Conservation (phyloP, 2,888 invertebrate species). For the Allolobophora icterica region DNA sequence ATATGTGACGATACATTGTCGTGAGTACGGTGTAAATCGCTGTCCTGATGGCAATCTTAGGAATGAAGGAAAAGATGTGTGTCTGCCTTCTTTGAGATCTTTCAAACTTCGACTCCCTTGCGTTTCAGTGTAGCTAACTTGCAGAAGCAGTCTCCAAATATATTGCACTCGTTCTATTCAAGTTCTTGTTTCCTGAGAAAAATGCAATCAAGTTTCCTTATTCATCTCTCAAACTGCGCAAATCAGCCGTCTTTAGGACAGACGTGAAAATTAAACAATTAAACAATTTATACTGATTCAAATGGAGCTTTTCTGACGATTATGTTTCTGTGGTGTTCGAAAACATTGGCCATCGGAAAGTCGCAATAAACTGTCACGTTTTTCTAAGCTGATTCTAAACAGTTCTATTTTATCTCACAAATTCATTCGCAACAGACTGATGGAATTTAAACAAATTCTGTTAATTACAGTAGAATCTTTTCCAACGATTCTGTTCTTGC, state of each 20-base stretch:
- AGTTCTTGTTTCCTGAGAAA: not conserved
- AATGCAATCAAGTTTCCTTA: not conserved
- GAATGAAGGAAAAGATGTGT: not conserved
- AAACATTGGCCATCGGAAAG: not conserved
- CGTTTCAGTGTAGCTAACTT: not conserved
- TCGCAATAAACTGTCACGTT: not conserved
- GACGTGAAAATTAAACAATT: not conserved
- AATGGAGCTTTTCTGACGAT: not conserved
- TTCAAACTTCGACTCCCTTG: not conserved
- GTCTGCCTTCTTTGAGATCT: not conserved
- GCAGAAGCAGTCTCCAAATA: not conserved
- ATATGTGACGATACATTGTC: not conserved
- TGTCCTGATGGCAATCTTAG: not conserved
- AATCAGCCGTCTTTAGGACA: not conserved
- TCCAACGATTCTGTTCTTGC: not conserved
- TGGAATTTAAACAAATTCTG: no score
- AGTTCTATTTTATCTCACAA: not conserved
- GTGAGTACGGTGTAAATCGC: not conserved
- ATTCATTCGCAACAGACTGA: not conserved
- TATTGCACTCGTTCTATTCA: not conserved
- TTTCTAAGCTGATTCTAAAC: not conserved
- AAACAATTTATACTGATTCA: not conserved
- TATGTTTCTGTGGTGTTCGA: not conserved
- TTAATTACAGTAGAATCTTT: not conserved
- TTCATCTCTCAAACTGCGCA: not conserved